These are phyloP conservation scores for Psococerastis gibbosa DNA, from an alignment of 2,888 invertebrate genomes.

Conservation along the genomic window DNA sequence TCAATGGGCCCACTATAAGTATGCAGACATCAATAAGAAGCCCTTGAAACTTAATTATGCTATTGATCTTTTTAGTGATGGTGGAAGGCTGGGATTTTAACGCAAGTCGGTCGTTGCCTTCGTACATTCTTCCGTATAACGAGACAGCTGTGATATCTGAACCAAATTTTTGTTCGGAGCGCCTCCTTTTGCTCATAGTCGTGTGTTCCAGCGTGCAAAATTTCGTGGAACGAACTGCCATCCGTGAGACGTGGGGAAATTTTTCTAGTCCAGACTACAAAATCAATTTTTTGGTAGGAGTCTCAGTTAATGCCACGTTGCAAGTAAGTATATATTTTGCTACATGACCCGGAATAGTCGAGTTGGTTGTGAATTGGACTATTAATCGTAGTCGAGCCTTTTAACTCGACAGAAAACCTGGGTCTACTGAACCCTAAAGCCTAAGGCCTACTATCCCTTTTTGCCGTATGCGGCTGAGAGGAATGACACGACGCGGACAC, in stretches of 20 bases:
- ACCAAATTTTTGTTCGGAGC: conserved; percentile 18
- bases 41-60: not conserved
- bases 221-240: conserved; percentile 41
- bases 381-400: no score
- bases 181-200: conserved; percentile 45
- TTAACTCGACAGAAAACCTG: no score
- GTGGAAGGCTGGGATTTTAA: conserved; percentile 5
- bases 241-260: conserved; percentile 53
- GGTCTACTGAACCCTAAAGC: no score
- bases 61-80: not conserved
- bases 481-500: no score
- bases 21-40: no score
- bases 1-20: no score
- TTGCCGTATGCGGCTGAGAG: no score
- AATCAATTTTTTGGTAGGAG: conserved; percentile 40
- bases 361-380: no score
- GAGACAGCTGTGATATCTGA: conserved; percentile 39
- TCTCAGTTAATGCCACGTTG: conserved; percentile 34
- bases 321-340: conserved; percentile 23
- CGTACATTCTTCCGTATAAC: conserved; percentile 32
- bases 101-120: not conserved
- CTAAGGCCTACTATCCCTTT: no score
- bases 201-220: conserved; percentile 56
- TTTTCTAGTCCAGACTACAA: conserved; percentile 18
- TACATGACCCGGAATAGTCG: no score